Evolutionary conservation across 2,888 invertebrate genomes (phyloP), one percentile per base, ranked within the genome.

Genomic region (Beris morrisii): DNA sequence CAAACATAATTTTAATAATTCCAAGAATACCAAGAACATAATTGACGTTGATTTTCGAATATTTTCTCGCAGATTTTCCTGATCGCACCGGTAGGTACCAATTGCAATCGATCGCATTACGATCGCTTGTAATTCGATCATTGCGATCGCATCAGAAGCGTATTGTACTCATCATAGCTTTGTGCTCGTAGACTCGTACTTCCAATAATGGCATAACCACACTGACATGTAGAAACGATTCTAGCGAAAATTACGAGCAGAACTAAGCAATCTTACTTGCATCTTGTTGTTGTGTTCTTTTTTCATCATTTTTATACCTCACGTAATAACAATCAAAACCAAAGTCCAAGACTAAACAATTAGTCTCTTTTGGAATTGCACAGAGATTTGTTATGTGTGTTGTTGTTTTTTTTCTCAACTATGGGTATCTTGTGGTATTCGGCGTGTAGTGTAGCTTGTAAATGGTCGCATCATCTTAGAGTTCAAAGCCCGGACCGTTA

Each of bases 401-500:
- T 28, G n/a, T 30, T 31, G 4, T 30, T 53, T 53, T 28, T 52
- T 22, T 15, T 53, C 28, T 53, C 53, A 5, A 5, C 53, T 12
- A 6, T 22, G 11, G 7, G 28, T 9, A 12, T 54, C 31, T 7
- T 9, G 38, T 9, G 38, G 38, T 38, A 38, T 38, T 38, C 3
- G 38, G 38, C 38, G 38, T 38, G 9, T 5, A 38, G 38, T 38
- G 9, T 5, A 38, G 5, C 38, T 38, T 38, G 9, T 38, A 45
- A 45, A 59, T 38, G 38, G n/a, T 52, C 4, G 50, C 58, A 52
- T 61, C 61, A 52, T 43, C 15, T n/a, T 22, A 28, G 44, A 48
- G 61, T 61, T 61, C 61, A 61, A 61, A 61, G 61, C 61, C 52
- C 61, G 61, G 38, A 61, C 61, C 61, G 61, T 61, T 61, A 61